Percentiles rank a stretch among this genome's conserved stretches.
Evolutionary conservation across 2,888 invertebrate species (phyloP).

Genomic region (Palloptera scutellata): DNA sequence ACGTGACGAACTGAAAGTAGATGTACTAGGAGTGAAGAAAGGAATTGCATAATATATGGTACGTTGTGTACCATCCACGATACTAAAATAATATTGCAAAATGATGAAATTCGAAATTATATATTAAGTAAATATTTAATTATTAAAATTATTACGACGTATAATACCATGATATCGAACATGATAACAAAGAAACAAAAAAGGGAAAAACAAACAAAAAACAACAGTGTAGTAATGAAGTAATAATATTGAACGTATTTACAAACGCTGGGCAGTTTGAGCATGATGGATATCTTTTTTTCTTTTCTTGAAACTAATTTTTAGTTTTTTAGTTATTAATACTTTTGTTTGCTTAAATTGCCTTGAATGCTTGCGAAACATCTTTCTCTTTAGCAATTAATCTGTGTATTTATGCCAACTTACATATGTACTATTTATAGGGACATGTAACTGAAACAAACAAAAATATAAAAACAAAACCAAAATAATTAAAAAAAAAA

Average conservation of each 20-base stretch:
- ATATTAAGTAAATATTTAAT: constrained; percentile 11
- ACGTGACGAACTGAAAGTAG: too few relatives aligned
- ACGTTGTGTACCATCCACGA: too few relatives aligned
- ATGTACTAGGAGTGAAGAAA: constrained; percentile 3
- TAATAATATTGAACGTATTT: not conserved
- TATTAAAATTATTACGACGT: not conserved
- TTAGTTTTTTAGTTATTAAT: too few relatives aligned
- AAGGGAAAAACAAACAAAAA: not conserved
- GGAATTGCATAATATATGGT: not conserved
- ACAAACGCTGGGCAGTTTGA: not conserved
- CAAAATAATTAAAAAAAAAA: not conserved
- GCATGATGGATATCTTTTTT: too few relatives aligned
- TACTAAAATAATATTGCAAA: not conserved
- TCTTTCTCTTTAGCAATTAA: too few relatives aligned
- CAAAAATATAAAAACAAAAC: constrained; percentile 4
- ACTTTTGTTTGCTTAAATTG: too few relatives aligned
- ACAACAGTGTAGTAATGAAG: not conserved
- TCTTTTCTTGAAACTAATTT: too few relatives aligned
- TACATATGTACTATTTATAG: constrained; percentile 16
- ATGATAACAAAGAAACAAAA: too few relatives aligned
- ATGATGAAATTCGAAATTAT: not conserved
- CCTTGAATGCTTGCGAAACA: too few relatives aligned
- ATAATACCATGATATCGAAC: too few relatives aligned
- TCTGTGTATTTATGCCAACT: not conserved
- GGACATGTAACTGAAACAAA: too few relatives aligned